Percentiles rank a stretch among this genome's conserved stretches.
phyloP scores from a whole-genome alignment of 1,140 invertebrate species.

The Piezodorus guildinii region DNA sequence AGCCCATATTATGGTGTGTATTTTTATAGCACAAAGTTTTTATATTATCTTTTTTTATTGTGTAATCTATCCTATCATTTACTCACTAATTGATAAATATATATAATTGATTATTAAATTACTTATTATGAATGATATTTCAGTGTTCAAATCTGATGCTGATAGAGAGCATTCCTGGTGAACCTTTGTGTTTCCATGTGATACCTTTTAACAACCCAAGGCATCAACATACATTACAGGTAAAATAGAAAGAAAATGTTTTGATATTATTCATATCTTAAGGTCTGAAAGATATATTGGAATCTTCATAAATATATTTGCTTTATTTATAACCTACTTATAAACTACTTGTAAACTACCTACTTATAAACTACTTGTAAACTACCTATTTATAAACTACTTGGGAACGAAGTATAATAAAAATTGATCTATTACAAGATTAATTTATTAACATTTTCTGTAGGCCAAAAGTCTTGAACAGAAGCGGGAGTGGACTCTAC shows the following conservation, averaged over 20 bases:
- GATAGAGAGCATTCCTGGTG: constrained; percentile 86
- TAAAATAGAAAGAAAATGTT: constrained; percentile 31
- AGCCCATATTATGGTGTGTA: constrained; percentile 70
- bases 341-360: no score
- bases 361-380: no score
- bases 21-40: neutral
- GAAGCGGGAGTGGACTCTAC: constrained; percentile 86
- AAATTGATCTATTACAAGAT: neutral
- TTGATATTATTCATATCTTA: neutral
- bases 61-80: no score
- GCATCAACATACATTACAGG: constrained; percentile 78
- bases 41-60: no score
- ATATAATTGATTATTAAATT: neutral
- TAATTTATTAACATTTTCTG: constrained; percentile 19
- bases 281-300: neutral
- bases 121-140: constrained; percentile 30
- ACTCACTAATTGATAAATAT: neutral
- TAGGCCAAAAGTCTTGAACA: constrained; percentile 74
- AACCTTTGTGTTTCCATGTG: constrained; percentile 88
- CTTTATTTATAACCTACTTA: no score
- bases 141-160: constrained; percentile 96
- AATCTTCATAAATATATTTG: no score
- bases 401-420: no score
- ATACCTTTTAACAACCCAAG: constrained; percentile 90
- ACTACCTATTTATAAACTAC: no score